These are phyloP conservation scores for Sceloporus tristichus DNA, from an alignment of 2,113 vertebrate species.

Conservation along the genomic window DNA sequence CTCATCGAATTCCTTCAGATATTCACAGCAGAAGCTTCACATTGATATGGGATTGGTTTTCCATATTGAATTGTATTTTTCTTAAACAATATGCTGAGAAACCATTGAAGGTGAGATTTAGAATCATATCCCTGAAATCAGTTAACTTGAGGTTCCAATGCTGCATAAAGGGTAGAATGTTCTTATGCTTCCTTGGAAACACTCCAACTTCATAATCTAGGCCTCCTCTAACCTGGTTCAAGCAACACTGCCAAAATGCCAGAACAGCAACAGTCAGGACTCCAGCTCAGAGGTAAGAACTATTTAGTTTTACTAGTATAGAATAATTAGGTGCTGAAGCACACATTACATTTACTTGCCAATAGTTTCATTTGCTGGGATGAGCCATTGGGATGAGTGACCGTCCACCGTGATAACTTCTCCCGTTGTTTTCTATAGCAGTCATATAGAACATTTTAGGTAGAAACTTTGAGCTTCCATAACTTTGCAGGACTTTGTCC, in stretches of 20 bases:
- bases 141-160: neutral
- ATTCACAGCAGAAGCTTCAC: neutral
- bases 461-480: neutral
- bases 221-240: neutral
- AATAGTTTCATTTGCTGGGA: accelerated
- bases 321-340: neutral
- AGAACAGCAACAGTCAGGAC: neutral
- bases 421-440: neutral
- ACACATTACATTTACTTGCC: neutral
- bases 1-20: neutral
- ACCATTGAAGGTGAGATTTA: neutral
- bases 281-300: neutral
- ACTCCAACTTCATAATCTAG: neutral
- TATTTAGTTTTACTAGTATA: neutral
- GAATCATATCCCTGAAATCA: accelerated
- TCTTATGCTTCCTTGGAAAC: conserved; percentile 35
- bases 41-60: neutral
- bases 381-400: neutral
- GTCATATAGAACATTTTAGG: neutral
- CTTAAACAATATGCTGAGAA: neutral
- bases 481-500: accelerated
- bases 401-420: neutral
- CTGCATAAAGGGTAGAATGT: conserved; percentile 53
- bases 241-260: neutral
- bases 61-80: neutral